phyloP scores from a whole-genome alignment of 2,888 invertebrate species.

The Hymenopus coronatus region DNA sequence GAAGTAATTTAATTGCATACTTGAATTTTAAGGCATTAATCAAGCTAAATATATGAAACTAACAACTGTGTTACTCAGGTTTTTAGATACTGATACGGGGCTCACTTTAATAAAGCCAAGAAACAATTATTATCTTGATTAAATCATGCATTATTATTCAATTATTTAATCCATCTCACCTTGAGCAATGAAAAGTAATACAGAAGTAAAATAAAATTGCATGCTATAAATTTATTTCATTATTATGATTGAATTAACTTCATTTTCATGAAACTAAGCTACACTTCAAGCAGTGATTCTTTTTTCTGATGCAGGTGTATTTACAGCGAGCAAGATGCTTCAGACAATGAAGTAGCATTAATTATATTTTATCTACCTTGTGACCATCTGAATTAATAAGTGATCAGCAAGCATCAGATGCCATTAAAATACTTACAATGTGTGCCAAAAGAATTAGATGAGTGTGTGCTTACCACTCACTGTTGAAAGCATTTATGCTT shows the following conservation, averaged over 20 bases:
- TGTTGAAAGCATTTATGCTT: background rate
- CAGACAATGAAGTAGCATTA: background rate
- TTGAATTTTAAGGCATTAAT: no score
- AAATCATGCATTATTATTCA: background rate
- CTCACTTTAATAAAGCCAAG: background rate
- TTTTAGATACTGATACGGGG: no score
- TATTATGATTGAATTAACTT: background rate
- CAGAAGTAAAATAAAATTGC: background rate
- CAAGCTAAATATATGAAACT: no score
- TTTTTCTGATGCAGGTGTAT: background rate
- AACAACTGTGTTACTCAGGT: no score
- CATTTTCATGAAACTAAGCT: background rate
- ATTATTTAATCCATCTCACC: background rate
- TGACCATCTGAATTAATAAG: background rate
- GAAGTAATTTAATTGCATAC: no score
- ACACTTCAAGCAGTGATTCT: background rate
- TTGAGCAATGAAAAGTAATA: background rate
- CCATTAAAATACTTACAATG: background rate
- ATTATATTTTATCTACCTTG: background rate
- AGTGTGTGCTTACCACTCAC: background rate
- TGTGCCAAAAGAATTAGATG: background rate
- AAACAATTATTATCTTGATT: background rate
- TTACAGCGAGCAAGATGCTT: background rate
- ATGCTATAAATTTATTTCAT: background rate
- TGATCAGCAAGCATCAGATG: background rate